Base-by-base conservation (phyloP, 2,113 vertebrate species). In the Heterochromis multidens region DNA sequence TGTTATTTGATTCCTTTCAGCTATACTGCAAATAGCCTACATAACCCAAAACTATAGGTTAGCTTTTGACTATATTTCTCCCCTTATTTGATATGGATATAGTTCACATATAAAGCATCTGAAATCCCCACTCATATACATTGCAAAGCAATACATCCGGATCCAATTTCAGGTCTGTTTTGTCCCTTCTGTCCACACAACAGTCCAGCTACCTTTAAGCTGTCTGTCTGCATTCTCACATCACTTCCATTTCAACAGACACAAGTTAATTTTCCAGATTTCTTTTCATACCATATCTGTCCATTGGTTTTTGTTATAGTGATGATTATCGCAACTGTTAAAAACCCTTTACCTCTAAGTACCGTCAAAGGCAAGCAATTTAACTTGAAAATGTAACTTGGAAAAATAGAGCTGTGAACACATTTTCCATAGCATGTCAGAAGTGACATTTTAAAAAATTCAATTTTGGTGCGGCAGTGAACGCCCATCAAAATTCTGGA, bases 231-330 rank as follows among this genome's bases (percentile, higher is more conserved):
- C 40, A 76, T 56, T 90, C 86, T 87, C 35, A 87, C 19, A 76
- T 72, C 17, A 27, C 21, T 79, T 79, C 14, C 19, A 40, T 62
- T 82, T 81, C 21, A 63, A 63, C 65, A 82, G 82, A 46, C 62
- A 77, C 46, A 61, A 33, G 49, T 82, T n/a, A 72, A 17, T 37
- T 88, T 80, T 23, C 74, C 49, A 79, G 46, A 54, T 52, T 17
- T 13, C 9, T 35, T 54, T 23, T 16, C 80, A 90, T 74, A 85
- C 11, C 74, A 84, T 89, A 79, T 80, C 17, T 29, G 46, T 37
- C 49, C 9, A 43, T 56, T 89, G 49, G 17, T 52, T 91, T 83
- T 81, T 80, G 81, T 83, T 63, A 62, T 63, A 81, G 79, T 57
- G 19, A 56, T 7, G 8, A 80, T 76, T 85, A 87, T 81, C 85